Evolutionary conservation across 1,140 invertebrate genomes (phyloP).

Genomic region (Lutraria rhynchaena): DNA sequence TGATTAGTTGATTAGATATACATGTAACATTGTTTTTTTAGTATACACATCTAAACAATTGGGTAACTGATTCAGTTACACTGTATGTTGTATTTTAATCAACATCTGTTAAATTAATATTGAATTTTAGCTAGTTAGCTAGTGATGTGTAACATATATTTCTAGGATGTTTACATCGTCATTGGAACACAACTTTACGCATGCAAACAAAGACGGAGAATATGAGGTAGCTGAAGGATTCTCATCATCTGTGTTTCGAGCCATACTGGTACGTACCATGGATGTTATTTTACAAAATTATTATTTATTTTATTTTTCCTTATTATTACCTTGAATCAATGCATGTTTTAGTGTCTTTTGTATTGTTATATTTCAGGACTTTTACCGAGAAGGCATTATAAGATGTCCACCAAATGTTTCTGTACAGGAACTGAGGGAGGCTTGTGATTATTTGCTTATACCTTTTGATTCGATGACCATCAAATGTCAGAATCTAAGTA

Average conservation of each 20-base stretch:
- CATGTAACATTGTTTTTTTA: no score
- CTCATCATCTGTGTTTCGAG: conserved; percentile 96
- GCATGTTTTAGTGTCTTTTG: neutral
- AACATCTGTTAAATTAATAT: neutral
- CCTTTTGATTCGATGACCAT: conserved; percentile 98
- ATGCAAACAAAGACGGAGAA: conserved; percentile 97
- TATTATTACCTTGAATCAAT: neutral
- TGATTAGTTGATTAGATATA: no score
- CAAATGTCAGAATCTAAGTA: conserved; percentile 96
- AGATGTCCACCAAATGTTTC: conserved; percentile 92
- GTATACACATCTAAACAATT: no score
- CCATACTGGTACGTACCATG: conserved; percentile 90
- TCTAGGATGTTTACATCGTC: conserved; percentile 97
- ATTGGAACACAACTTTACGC: conserved; percentile 91
- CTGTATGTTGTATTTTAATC: no score
- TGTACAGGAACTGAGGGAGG: conserved; percentile 97
- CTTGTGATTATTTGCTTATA: conserved; percentile 98
- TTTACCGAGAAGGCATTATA: conserved; percentile 95
- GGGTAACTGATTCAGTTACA: no score
- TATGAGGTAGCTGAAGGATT: conserved; percentile 99
- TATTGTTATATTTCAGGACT: conserved; percentile 87
- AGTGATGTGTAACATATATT: conserved; percentile 25
- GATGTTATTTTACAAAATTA: no score
- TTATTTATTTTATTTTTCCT: neutral
- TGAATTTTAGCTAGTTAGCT: neutral